Base-by-base conservation (phyloP, 2,797 vertebrate genomes). In the Halcyon badia region DNA sequence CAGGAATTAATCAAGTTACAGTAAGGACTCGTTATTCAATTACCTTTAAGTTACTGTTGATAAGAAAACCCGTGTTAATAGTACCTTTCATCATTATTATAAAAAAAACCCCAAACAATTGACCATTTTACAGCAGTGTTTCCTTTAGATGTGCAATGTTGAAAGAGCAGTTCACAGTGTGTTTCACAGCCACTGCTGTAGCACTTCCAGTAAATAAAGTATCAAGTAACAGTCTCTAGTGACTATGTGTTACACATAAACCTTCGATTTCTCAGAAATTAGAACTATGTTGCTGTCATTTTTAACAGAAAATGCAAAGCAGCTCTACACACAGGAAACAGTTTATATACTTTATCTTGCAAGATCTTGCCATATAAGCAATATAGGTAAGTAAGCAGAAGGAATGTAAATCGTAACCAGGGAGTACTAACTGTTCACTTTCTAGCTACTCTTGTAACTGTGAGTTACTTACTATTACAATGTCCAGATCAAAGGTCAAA, bases 401-500 rank as follows among this genome's bases (percentile, higher is more conserved):
- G 16, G 48, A 88, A 76, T 5, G 44, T 70, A 92, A 60, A 68
- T 48, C n/a, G 15, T n/a, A 76, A 52, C 10, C n/a, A 75, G 7
- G 9, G 25, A 66, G 52, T 46, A 71, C 33, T 62, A 57, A 60
- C 16, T 52, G 26, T 20, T 52, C 31, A 30, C 49, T 56, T 62
- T 84, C 70, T 58, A 79, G 69, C 42, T 81, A 6, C 57, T 28
- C 48, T 51, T 69, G 11, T 60, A 89, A 77, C 75, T 66, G 9
- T 37, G 41, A 88, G 35, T 65, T 90, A 98, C 99, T 99, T 98
- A 99, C 99, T 96, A 99, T 99, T 78, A 99, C 99, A 75, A 99
- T 99, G 96, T 99, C 99, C 98, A 99, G 98, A 97, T 99, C 99
- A 97, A 99, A 98, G 35, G 98, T 99, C 87, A 99, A 98, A 97